These are phyloP conservation scores for Megaceryle alcyon DNA, from an alignment of 2,797 vertebrate species.

Conservation along the genomic window DNA sequence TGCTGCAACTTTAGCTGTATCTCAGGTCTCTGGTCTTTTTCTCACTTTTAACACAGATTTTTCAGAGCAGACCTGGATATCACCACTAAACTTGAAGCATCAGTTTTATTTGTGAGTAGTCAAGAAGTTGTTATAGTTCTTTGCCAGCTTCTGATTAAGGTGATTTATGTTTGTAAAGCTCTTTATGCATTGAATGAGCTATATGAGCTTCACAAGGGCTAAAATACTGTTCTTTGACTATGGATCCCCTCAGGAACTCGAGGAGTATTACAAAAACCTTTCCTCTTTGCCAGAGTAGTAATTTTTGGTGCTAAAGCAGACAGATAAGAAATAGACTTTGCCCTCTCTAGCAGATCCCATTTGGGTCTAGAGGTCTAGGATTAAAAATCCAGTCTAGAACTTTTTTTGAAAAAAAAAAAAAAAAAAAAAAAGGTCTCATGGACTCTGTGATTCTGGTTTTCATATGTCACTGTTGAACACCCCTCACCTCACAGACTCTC, in stretches of 20 bases:
- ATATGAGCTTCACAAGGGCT: slow-evolving; percentile 6
- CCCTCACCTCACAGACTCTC: rapidly evolving
- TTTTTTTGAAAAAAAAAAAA: background rate
- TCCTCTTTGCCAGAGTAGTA: background rate
- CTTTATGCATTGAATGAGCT: background rate
- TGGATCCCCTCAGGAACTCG: background rate
- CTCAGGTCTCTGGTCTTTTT: background rate
- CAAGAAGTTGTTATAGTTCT: background rate
- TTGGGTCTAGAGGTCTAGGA: background rate
- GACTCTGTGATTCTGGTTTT: background rate
- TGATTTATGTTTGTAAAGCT: background rate
- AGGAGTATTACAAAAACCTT: background rate
- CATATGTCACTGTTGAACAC: background rate
- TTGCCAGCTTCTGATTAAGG: background rate
- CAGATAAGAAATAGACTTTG: background rate
- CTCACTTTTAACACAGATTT: background rate
- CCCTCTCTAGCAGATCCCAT: background rate
- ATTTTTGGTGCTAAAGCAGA: background rate
- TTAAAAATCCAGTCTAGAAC: background rate
- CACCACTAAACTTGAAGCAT: background rate
- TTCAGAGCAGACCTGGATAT: background rate
- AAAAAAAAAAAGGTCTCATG: background rate
- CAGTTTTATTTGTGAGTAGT: background rate
- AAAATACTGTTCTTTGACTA: background rate
- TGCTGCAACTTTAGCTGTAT: background rate